A percentile compares a stretch with the other conserved stretches of the same genome.
phyloP scores from a whole-genome alignment of 2,113 vertebrate genomes.

The Panthera leo region DNA sequence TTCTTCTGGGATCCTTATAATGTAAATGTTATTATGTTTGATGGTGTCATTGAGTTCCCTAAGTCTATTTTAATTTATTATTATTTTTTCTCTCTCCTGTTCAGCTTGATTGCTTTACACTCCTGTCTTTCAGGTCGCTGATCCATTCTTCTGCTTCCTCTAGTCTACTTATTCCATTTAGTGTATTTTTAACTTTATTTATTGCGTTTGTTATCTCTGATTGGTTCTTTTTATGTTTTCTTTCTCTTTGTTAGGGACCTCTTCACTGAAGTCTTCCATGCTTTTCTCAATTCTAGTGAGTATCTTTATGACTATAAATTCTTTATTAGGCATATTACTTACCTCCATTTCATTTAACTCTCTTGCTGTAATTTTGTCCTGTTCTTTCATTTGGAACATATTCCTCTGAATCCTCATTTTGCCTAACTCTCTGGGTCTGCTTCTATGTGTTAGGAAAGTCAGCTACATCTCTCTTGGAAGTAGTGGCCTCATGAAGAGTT shows the following conservation, averaged over 20 bases:
- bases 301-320: not conserved
- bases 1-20: not conserved
- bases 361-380: not conserved
- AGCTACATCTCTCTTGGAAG: not conserved
- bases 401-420: not conserved
- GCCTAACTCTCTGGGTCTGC: not conserved
- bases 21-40: not conserved
- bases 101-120: not conserved
- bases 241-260: not conserved
- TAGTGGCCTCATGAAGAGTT: not conserved
- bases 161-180: not conserved
- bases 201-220: not conserved
- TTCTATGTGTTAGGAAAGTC: not conserved
- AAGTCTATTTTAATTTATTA: not conserved
- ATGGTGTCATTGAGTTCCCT: not conserved
- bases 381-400: not conserved
- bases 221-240: not conserved
- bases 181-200: not conserved
- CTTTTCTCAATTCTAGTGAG: not conserved
- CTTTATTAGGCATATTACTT: not conserved
- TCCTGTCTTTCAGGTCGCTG: not conserved
- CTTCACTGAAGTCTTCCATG: not conserved
- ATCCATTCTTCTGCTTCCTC: not conserved
- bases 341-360: not conserved
- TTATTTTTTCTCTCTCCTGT: not conserved